Percentiles rank a stretch among this genome's conserved stretches.
phyloP scores from a whole-genome alignment of 2,888 invertebrate species.

The Cryptus viduatorius region DNA sequence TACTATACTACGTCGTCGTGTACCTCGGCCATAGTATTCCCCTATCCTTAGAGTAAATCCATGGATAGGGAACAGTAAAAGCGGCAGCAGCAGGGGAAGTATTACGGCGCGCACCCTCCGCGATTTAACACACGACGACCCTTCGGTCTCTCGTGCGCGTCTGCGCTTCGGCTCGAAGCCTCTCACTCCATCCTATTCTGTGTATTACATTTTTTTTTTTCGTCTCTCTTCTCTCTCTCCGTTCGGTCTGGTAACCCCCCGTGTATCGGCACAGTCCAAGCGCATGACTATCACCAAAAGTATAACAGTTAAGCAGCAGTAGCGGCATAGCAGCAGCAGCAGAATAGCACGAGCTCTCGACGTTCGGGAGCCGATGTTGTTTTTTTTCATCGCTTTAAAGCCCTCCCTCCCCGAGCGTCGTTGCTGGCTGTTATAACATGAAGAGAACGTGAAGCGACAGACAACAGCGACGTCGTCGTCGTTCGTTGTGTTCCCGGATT shows the following conservation, averaged over 20 bases:
- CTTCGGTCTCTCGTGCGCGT: conserved; percentile 28
- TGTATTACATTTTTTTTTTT: background rate
- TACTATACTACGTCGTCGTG: conserved; percentile 5
- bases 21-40: background rate
- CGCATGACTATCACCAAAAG: conserved; percentile 50
- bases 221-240: conserved; percentile 1
- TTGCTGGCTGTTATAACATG: conserved; percentile 27
- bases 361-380: conserved; percentile 7
- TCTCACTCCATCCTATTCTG: conserved; percentile 26
- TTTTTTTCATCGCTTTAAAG: conserved; percentile 22
- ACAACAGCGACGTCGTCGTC: conserved; percentile 46
- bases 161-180: conserved; percentile 20
- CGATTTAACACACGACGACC: background rate
- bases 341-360: conserved; percentile 35
- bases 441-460: conserved; percentile 49
- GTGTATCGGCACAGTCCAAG: conserved; percentile 8
- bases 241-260: conserved; percentile 2
- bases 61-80: too few relatives aligned
- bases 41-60: background rate
- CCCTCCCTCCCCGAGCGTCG: conserved; percentile 26
- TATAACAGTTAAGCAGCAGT: conserved; percentile 21
- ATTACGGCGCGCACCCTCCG: conserved; percentile 26
- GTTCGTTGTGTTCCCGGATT: conserved; percentile 12
- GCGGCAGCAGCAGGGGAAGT: conserved; percentile 24
- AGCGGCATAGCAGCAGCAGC: conserved; percentile 43